Conservation (phyloP, 1,140 invertebrate genomes). For the Portunus trituberculatus region DNA sequence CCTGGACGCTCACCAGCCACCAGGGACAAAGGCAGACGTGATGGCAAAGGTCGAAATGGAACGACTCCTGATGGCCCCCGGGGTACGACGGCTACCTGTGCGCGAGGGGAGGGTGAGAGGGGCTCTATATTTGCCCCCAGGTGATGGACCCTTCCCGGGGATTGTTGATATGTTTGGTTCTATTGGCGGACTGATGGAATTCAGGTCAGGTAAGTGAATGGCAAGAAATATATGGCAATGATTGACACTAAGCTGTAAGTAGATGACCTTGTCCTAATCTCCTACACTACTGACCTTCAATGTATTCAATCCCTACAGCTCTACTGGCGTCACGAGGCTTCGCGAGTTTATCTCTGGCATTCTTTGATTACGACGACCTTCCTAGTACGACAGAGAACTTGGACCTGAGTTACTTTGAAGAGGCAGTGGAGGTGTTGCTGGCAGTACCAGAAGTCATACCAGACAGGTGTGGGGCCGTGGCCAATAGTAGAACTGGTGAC, state of each 20-base stretch:
- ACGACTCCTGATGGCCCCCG: constrained; percentile 63
- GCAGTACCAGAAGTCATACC: constrained; percentile 62
- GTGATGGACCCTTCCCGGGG: constrained; percentile 63
- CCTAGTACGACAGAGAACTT: constrained; percentile 36
- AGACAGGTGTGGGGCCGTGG: constrained; percentile 71
- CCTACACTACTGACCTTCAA: too few relatives aligned
- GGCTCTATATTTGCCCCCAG: constrained; percentile 58
- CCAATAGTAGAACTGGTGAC: constrained; percentile 62
- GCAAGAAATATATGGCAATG: neutral
- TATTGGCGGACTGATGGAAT: constrained; percentile 60
- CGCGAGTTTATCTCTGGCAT: constrained; percentile 62
- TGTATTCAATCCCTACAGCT: constrained; percentile 35
- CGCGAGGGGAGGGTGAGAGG: constrained; percentile 49
- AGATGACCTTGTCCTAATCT: too few relatives aligned
- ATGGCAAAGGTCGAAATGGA: constrained; percentile 58
- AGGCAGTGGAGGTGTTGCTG: constrained; percentile 72
- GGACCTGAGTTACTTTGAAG: constrained; percentile 73
- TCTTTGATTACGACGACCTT: constrained; percentile 69
- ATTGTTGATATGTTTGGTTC: constrained; percentile 60
- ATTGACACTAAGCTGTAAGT: too few relatives aligned
- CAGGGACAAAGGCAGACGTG: neutral
- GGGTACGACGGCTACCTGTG: constrained; percentile 64
- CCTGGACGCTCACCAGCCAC: constrained; percentile 28
- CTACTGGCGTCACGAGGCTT: constrained; percentile 73
- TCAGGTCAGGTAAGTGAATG: constrained; percentile 60